Evolutionary conservation across 1,140 invertebrate genomes (phyloP).

Genomic region (Drosophila parvula): DNA sequence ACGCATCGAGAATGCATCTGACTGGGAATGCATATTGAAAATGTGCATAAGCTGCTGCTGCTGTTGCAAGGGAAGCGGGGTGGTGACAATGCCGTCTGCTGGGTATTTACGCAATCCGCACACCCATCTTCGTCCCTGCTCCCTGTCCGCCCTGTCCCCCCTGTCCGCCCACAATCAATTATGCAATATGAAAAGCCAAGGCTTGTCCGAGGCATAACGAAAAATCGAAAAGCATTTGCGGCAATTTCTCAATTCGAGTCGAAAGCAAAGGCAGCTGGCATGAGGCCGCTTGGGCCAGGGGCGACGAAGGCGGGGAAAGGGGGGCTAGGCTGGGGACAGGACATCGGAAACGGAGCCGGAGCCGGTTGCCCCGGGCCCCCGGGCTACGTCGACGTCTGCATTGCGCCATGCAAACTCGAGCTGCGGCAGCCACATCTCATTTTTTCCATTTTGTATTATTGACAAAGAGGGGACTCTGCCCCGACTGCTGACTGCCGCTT

Average conservation of each 20-base stretch:
- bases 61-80: slow-evolving; percentile 3
- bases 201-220: slow-evolving; percentile 62
- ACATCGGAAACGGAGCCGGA: slow-evolving; percentile 5
- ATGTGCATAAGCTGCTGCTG: slow-evolving; percentile 66
- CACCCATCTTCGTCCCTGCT: slow-evolving; percentile 13
- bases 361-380: slow-evolving; percentile 18
- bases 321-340: slow-evolving; percentile 5
- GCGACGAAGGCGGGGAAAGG: not conserved
- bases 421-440: slow-evolving; percentile 44
- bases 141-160: not conserved
- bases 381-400: slow-evolving; percentile 49
- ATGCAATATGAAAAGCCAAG: slow-evolving; percentile 79
- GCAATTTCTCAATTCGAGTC: slow-evolving; percentile 69
- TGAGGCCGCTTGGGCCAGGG: not conserved
- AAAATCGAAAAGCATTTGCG: slow-evolving; percentile 80
- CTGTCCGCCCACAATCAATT: slow-evolving; percentile 66
- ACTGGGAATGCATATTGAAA: slow-evolving; percentile 67
- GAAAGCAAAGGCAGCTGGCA: slow-evolving; percentile 31
- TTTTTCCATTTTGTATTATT: slow-evolving; percentile 61
- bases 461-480: slow-evolving; percentile 62
- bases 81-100: slow-evolving; percentile 53
- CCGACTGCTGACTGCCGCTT: slow-evolving; percentile 59
- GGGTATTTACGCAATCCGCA: slow-evolving; percentile 44
- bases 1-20: slow-evolving; percentile 47
- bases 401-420: slow-evolving; percentile 45